Evolutionary conservation across 2,113 vertebrate species (phyloP).

Genomic region (Zosterops japonicus): DNA sequence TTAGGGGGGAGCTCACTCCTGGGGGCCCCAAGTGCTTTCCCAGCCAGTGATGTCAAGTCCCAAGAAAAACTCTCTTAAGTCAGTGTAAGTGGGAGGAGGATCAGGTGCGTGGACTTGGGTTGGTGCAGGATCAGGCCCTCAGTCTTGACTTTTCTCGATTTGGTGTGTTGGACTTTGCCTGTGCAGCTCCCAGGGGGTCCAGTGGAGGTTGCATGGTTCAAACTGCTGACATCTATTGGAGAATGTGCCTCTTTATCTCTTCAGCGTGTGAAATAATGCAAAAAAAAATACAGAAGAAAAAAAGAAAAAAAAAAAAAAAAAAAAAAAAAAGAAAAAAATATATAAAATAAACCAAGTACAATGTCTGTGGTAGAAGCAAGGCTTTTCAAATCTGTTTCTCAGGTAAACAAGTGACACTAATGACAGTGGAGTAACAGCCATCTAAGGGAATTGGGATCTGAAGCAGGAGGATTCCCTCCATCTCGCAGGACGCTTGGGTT

Average conservation of each 20-base stretch:
- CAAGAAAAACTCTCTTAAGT: not conserved
- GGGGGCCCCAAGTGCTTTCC: not conserved
- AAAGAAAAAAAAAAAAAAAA: not conserved
- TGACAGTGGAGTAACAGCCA: conserved; percentile 71
- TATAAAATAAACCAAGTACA: conserved; percentile 27
- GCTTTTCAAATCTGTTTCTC: conserved; percentile 74
- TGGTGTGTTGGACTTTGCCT: conserved; percentile 35
- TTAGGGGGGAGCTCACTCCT: not conserved
- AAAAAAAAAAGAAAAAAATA: not conserved
- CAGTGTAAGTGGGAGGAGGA: not conserved
- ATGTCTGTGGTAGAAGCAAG: conserved; percentile 67
- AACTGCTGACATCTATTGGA: conserved; percentile 9
- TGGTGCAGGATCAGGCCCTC: conserved; percentile 15
- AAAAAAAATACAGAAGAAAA: conserved; percentile 32
- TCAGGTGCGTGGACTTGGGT: not conserved
- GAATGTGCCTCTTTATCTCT: conserved; percentile 53
- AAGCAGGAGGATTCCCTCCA: conserved; percentile 54
- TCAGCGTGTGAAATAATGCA: conserved; percentile 46
- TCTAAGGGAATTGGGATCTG: conserved; percentile 37
- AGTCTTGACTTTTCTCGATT: conserved; percentile 1
- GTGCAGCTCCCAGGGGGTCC: conserved; percentile 23
- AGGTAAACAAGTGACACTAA: conserved; percentile 71
- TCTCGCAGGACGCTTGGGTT: conserved; percentile 32
- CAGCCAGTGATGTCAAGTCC: not conserved
- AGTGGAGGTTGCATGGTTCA: conserved; percentile 15